These are phyloP conservation scores for Germaria angustata DNA, from an alignment of 2,888 invertebrate genomes.

Conservation along the genomic window DNA sequence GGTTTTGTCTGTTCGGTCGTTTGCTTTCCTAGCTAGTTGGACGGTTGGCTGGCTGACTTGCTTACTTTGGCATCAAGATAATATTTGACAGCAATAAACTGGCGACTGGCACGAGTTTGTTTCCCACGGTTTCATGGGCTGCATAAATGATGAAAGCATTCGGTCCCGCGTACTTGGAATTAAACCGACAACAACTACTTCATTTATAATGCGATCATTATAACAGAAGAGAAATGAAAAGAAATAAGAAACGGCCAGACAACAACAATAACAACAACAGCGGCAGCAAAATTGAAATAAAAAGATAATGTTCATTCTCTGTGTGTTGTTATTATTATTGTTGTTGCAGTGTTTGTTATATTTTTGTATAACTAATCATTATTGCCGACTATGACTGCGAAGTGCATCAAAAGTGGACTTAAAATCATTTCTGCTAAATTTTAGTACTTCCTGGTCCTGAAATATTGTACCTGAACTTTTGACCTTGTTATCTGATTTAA, in stretches of 20 bases:
- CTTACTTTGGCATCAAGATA: conserved; percentile 77
- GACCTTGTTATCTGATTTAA: no score
- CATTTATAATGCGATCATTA: conserved; percentile 66
- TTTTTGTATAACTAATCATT: not conserved
- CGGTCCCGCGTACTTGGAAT: conserved; percentile 71
- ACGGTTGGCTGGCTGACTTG: conserved; percentile 42
- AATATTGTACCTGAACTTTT: no score
- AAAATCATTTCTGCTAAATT: not conserved
- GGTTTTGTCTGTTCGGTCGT: conserved; percentile 19
- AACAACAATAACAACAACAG: conserved; percentile 28
- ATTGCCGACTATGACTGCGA: not conserved
- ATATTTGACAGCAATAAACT: conserved; percentile 79
- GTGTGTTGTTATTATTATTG: conserved; percentile 49
- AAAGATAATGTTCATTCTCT: conserved; percentile 67
- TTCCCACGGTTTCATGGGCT: conserved; percentile 79
- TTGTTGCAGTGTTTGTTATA: conserved; percentile 36
- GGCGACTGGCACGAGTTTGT: conserved; percentile 80
- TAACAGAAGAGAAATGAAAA: conserved; percentile 49
- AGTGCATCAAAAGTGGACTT: not conserved
- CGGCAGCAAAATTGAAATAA: conserved; percentile 30
- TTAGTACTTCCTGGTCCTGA: no score
- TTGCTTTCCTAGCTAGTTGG: conserved; percentile 25
- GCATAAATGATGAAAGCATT: conserved; percentile 70
- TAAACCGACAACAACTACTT: conserved; percentile 67
- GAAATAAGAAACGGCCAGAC: conserved; percentile 44